Conservation (phyloP, 2,113 vertebrate species). For the Salvelinus sp. region DNA sequence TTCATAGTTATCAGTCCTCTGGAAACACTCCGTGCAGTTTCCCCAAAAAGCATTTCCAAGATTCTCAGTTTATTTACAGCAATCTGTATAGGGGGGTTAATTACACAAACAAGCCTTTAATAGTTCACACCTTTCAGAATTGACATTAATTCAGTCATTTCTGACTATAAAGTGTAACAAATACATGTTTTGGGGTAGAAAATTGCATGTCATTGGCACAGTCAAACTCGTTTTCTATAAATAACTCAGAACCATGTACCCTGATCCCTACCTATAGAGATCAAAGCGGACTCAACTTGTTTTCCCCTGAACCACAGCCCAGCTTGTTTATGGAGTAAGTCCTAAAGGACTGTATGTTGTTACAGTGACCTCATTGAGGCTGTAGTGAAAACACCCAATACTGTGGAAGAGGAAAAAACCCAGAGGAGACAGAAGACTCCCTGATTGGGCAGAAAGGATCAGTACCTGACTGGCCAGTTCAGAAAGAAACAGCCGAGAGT, state of each 20-base stretch:
- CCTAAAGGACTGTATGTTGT: constrained; percentile 38
- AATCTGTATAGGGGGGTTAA: constrained; percentile 49
- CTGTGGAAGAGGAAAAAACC: constrained; percentile 49
- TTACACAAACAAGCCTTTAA: constrained; percentile 47
- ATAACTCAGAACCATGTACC: constrained; percentile 61
- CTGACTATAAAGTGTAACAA: constrained; percentile 40
- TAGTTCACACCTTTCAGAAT: constrained; percentile 59
- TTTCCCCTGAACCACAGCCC: constrained; percentile 51
- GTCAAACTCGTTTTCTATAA: constrained; percentile 67
- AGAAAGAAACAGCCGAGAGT: constrained; percentile 50
- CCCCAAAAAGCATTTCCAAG: constrained; percentile 14
- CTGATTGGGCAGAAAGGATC: constrained; percentile 36
- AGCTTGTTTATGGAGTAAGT: constrained; percentile 51
- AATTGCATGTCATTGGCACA: constrained; percentile 72
- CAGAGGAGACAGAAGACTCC: constrained; percentile 46
- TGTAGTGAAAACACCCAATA: constrained; percentile 73
- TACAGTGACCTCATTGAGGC: constrained; percentile 78
- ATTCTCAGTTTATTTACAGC: constrained; percentile 36
- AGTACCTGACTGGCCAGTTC: constrained; percentile 20
- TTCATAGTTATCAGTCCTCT: constrained; percentile 65
- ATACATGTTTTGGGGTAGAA: constrained; percentile 60
- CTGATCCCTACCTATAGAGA: constrained; percentile 44
- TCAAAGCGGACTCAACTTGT: constrained; percentile 44
- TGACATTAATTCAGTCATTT: constrained; percentile 60
- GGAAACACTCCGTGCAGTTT: constrained; percentile 24